Percentiles rank a stretch among this genome's conserved stretches.
phyloP scores from a whole-genome alignment of 2,797 vertebrate genomes.

The Sebastes kiyomatsui region DNA sequence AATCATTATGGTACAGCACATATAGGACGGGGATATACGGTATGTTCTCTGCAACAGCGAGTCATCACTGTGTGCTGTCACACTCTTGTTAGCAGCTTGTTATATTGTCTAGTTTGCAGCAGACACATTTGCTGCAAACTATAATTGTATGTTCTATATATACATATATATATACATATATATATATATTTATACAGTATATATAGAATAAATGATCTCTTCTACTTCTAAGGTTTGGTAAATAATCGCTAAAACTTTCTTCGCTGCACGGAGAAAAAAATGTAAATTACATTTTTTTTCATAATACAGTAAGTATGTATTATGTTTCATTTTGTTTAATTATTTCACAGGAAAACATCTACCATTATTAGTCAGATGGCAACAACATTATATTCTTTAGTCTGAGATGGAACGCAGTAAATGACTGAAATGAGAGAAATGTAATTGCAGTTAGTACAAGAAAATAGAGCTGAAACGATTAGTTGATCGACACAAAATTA shows the following conservation, averaged over 20 bases:
- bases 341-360: background rate
- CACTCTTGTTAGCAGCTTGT: background rate
- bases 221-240: background rate
- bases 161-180: too few relatives aligned
- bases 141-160: background rate
- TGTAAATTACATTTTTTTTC: background rate
- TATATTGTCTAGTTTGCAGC: background rate
- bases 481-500: background rate
- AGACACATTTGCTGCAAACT: conserved; percentile 1
- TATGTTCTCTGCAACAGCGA: background rate
- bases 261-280: background rate
- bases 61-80: background rate
- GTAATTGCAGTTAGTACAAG: background rate
- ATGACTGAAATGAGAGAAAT: background rate
- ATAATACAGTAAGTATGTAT: background rate
- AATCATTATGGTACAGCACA: background rate
- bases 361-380: background rate
- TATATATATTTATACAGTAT: too few relatives aligned
- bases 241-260: background rate
- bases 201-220: background rate
- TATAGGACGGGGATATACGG: background rate
- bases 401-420: background rate
- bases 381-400: background rate
- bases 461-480: background rate
- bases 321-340: background rate